Base-by-base conservation (phyloP, 1,140 invertebrate species). In the Drosophila auraria region DNA sequence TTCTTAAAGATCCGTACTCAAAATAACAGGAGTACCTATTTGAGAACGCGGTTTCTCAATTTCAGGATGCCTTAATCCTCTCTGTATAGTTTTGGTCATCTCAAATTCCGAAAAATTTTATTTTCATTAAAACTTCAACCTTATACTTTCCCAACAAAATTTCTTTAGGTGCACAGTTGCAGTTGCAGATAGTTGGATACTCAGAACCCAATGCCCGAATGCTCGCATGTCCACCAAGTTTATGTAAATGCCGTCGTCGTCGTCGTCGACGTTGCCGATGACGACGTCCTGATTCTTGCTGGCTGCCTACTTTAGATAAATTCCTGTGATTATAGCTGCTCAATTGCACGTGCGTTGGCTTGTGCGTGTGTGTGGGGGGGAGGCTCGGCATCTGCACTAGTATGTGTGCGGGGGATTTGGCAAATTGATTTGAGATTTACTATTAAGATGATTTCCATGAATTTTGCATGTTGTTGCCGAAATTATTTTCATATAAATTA, bases 401-500 rank as follows among this genome's bases (percentile, higher is more conserved):
- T 68, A 54, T 74, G 59, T 38, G 70, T 45, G 64, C 23, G 17
- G 47, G 68, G 68, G 45, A 73, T 73, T 73, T 73, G 38, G 56
- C 45, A 80, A 79, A 78, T 79, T 71, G 57, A 70, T 78, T 78
- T 62, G 57, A 78, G 66, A 73, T 73, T 73, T 73, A 73, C 68
- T 73, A 73, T 73, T 73, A 73, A 73, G 70, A 73, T 73, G 70
- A 73, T 71, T 73, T 73, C 27, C 53, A 49, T 73, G 56, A 17
- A 78, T 78, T 71, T 73, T 79, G 77, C 51, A 71, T 64, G 70
- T 14, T 50, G 72, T 42, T 57, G 44, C 45, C 42, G 65, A 72
- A 90, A 89, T 90, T 90, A 89, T 90, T 86, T 89, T 90, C 63
- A 80, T 80, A 89, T 89, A 77, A 78, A 90, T 89, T 90, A 89